phyloP scores from a whole-genome alignment of 2,888 invertebrate genomes.

The Cephus spinipes region DNA sequence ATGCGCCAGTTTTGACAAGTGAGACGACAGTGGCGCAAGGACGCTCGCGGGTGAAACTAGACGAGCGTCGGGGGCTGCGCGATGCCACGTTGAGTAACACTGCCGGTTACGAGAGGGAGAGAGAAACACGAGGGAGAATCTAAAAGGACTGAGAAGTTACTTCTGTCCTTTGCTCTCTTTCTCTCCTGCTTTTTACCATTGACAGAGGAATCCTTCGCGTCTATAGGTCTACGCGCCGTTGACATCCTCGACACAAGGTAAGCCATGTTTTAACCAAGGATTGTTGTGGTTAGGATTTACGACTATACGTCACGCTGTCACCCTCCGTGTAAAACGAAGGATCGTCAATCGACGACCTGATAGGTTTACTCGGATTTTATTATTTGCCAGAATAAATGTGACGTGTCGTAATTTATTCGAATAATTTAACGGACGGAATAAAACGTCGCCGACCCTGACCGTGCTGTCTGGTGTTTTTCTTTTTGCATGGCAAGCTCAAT shows the following conservation, averaged over 20 bases:
- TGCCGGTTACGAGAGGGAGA: not conserved
- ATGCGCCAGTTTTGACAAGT: slow-evolving; percentile 6
- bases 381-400: not conserved
- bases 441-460: not conserved
- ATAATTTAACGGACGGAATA: not conserved
- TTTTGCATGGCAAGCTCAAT: not conserved
- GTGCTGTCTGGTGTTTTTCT: not conserved
- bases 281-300: not conserved
- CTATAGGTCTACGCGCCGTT: not conserved
- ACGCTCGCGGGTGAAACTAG: slow-evolving; percentile 37
- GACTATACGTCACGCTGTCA: not conserved
- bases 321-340: not conserved
- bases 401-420: not conserved
- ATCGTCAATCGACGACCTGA: not conserved
- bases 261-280: not conserved
- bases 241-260: not conserved
- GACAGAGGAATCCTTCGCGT: not conserved
- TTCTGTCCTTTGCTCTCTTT: not conserved
- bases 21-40: slow-evolving; percentile 13
- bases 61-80: slow-evolving; percentile 36
- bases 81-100: not conserved
- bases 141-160: not conserved
- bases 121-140: not conserved
- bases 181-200: not conserved
- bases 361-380: not conserved